Conservation (phyloP, 2,797 vertebrate genomes). For the Hypotaenidia philippensis region DNA sequence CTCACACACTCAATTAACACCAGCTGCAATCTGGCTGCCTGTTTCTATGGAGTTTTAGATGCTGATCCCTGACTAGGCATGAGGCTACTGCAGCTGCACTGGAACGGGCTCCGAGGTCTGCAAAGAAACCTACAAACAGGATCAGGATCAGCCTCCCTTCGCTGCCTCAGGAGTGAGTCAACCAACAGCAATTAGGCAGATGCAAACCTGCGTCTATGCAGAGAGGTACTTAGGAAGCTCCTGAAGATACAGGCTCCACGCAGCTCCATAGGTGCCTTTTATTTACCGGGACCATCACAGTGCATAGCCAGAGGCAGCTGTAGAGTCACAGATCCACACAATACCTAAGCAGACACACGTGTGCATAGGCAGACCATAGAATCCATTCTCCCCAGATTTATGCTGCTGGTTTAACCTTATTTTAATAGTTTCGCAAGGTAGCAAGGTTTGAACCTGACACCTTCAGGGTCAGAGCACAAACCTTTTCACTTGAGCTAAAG, state of each 20-base stretch:
- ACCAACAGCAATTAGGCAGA: not conserved
- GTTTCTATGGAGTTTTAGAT: constrained; percentile 79
- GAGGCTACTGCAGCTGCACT: constrained; percentile 74
- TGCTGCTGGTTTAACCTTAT: not conserved
- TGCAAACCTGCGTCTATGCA: constrained; percentile 35
- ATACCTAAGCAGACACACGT: not conserved
- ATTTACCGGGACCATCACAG: not conserved
- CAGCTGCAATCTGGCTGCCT: constrained; percentile 45
- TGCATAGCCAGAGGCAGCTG: not conserved
- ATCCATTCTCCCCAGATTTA: not conserved
- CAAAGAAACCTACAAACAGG: not conserved
- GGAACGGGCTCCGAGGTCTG: constrained; percentile 31
- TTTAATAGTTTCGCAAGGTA: not conserved
- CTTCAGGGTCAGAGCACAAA: not conserved
- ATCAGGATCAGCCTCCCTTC: not conserved
- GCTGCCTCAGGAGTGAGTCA: constrained; percentile 17
- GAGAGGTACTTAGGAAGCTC: not conserved
- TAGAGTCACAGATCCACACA: not conserved
- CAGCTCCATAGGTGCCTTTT: not conserved
- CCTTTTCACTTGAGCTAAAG: not conserved
- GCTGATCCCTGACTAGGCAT: constrained; percentile 69
- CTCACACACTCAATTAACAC: constrained; percentile 9
- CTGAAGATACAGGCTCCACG: not conserved
- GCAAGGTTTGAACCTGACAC: not conserved
- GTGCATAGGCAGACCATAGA: not conserved